Conservation (phyloP, 2,113 vertebrate species). For the Cavia aperea region DNA sequence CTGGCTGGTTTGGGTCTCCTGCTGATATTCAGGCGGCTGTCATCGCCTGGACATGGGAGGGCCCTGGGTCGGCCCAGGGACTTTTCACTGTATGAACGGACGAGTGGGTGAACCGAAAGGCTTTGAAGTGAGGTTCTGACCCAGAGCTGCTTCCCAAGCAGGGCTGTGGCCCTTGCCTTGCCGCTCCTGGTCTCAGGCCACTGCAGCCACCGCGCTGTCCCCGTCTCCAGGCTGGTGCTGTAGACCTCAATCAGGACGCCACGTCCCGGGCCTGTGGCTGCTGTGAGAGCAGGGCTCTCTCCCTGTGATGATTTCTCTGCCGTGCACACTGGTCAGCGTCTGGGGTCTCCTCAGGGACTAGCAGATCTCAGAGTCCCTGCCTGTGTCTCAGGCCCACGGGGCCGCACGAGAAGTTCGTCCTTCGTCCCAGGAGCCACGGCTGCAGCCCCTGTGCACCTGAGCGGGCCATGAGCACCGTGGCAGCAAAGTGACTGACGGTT, state of each 20-base stretch:
- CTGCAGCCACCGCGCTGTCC: not conserved
- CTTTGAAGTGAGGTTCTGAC: too few relatives aligned
- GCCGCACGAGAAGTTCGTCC: not conserved
- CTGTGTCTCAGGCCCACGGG: not conserved
- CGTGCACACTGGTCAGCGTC: not conserved
- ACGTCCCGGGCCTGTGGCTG: not conserved
- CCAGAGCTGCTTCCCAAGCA: not conserved
- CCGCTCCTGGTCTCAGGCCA: not conserved
- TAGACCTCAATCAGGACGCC: fast-evolving
- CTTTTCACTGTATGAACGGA: not conserved
- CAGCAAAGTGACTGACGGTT: not conserved
- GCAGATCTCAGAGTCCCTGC: not conserved
- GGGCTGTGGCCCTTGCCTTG: not conserved
- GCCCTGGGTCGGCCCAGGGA: not conserved
- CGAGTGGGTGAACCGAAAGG: not conserved
- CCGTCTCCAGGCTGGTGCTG: not conserved
- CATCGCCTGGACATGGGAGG: too few relatives aligned
- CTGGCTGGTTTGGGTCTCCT: not conserved
- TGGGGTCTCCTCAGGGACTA: not conserved
- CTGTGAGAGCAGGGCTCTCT: not conserved
- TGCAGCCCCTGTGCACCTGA: not conserved
- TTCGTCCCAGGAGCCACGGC: not conserved
- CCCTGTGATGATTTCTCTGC: not conserved
- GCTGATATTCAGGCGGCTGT: not conserved
- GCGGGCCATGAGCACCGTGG: not conserved